These are phyloP conservation scores for Drosophila sproati DNA, from an alignment of 1,140 invertebrate genomes.

Conservation along the genomic window DNA sequence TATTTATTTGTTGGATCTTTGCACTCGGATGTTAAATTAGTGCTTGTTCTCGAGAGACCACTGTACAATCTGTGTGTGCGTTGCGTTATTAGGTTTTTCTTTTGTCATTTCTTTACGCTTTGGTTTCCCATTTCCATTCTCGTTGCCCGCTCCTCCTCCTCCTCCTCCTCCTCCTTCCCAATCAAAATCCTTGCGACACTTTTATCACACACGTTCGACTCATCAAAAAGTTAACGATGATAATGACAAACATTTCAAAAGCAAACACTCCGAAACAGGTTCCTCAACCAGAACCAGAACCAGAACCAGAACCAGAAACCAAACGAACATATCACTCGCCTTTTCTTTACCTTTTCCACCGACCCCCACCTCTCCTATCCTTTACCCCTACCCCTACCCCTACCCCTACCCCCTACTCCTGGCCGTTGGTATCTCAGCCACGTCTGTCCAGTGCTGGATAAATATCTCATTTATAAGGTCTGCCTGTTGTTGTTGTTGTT, in stretches of 20 bases:
- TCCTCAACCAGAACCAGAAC: conserved; percentile 31
- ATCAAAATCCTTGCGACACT: conserved; percentile 77
- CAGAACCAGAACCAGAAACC: conserved; percentile 34
- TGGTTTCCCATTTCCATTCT: conserved; percentile 24
- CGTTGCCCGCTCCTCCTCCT: background rate
- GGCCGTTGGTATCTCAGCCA: background rate
- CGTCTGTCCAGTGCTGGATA: conserved; percentile 60
- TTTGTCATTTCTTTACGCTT: background rate
- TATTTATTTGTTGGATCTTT: too few relatives aligned
- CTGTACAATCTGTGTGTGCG: conserved; percentile 16
- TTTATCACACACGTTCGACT: conserved; percentile 82
- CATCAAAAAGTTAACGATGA: conserved; percentile 82
- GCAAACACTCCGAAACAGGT: conserved; percentile 62
- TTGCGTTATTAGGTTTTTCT: conserved; percentile 65
- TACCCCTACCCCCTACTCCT: too few relatives aligned
- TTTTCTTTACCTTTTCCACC: background rate
- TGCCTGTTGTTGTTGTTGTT: conserved; percentile 50
- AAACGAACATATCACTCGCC: background rate
- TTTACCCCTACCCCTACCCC: background rate
- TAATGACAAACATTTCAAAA: conserved; percentile 83
- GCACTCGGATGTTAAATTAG: too few relatives aligned
- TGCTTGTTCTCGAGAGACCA: background rate
- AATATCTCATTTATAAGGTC: conserved; percentile 78
- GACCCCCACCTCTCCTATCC: background rate
- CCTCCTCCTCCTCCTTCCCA: conserved; percentile 16